A percentile compares a stretch with the other conserved stretches of the same genome.
Conservation (phyloP, 2,888 invertebrate species). For the Coenonympha arcania region DNA sequence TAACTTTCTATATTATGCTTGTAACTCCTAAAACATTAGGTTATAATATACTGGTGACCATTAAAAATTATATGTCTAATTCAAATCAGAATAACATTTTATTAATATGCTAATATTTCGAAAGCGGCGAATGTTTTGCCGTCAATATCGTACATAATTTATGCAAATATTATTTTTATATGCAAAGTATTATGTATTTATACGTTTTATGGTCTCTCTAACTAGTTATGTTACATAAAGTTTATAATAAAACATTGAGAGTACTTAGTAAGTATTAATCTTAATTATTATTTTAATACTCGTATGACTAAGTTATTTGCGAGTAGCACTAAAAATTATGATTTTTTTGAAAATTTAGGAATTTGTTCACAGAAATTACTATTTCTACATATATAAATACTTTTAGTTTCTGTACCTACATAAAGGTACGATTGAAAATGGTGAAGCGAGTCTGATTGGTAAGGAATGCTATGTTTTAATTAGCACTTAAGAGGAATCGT, state of each 20-base stretch:
- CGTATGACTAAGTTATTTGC: background rate
- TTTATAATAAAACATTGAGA: background rate
- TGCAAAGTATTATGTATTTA: background rate
- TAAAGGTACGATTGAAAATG: too few species aligned
- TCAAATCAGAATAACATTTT: background rate
- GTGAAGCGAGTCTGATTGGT: too few species aligned
- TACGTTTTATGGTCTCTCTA: background rate
- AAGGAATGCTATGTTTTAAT: too few species aligned
- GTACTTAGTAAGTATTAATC: background rate
- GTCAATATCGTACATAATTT: background rate
- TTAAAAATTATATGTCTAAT: background rate
- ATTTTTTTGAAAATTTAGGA: too few species aligned
- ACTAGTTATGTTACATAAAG: background rate
- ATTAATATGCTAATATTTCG: background rate
- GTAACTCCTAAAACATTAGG: too few species aligned
- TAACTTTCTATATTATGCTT: background rate
- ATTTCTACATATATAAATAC: too few species aligned
- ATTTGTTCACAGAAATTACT: too few species aligned
- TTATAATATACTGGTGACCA: background rate
- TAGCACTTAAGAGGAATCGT: too few species aligned
- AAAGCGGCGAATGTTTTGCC: background rate
- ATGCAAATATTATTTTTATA: background rate
- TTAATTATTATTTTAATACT: background rate
- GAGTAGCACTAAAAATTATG: too few species aligned
- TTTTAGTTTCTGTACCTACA: too few species aligned